Percentiles rank a stretch among this genome's conserved stretches.
phyloP scores from a whole-genome alignment of 2,113 vertebrate species.

The Oncorhynchus clarkii region DNA sequence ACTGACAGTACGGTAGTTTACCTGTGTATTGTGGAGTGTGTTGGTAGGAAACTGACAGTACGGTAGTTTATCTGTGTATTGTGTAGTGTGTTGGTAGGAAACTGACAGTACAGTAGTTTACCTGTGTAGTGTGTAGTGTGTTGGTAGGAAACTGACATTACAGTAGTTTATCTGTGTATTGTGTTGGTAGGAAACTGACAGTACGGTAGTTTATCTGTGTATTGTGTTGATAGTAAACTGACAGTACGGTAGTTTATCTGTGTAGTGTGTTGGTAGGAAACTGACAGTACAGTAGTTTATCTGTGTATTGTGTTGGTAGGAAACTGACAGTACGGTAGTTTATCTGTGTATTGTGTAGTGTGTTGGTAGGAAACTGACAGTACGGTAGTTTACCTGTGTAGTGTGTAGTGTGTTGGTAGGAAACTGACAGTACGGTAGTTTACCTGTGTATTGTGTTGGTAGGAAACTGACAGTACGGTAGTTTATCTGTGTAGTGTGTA shows the following conservation, averaged over 20 bases:
- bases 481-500: neutral
- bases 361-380: no score
- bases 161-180: neutral
- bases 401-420: neutral
- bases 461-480: no score
- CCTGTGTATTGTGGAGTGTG: neutral
- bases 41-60: neutral
- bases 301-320: neutral
- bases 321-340: neutral
- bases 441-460: neutral
- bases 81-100: neutral
- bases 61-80: neutral
- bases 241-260: neutral
- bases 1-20: no score
- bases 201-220: neutral
- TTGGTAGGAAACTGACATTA: neutral
- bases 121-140: neutral
- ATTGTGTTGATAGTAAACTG: neutral
- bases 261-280: neutral
- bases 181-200: no score
- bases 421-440: neutral
- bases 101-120: no score
- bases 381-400: neutral
- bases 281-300: neutral
- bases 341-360: neutral